Percentiles rank a stretch among this genome's conserved stretches.
Evolutionary conservation across 2,113 vertebrate species (phyloP).

Genomic region (Neolamprologus longior): DNA sequence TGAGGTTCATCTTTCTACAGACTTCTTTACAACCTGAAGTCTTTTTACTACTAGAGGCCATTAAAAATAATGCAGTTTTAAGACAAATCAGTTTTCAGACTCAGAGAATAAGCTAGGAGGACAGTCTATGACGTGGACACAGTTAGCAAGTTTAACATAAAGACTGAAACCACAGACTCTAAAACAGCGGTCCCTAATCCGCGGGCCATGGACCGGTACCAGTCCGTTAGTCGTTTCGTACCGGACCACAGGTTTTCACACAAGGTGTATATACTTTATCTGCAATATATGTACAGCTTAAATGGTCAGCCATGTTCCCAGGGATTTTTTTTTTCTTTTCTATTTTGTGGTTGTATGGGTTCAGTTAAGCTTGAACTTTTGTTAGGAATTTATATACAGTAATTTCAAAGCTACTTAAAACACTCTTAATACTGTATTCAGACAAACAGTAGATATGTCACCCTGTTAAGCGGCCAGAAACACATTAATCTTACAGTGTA

Average conservation of each 20-base stretch:
- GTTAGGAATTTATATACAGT: background rate
- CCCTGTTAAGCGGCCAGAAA: conserved; percentile 5
- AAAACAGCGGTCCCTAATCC: background rate
- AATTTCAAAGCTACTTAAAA: background rate
- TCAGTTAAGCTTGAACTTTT: background rate
- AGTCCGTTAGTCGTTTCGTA: background rate
- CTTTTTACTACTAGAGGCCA: background rate
- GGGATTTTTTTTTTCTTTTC: background rate
- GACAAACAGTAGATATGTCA: conserved; percentile 2
- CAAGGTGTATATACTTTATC: background rate
- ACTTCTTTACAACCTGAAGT: background rate
- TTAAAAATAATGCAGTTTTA: background rate
- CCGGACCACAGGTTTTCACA: background rate
- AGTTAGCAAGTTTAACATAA: background rate
- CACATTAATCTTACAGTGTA: conserved; percentile 26
- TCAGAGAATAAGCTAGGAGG: background rate
- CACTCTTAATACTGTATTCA: background rate
- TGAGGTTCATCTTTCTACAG: background rate
- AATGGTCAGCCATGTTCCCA: background rate
- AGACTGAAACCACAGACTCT: background rate
- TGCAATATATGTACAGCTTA: background rate
- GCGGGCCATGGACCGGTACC: background rate
- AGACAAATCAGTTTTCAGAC: background rate
- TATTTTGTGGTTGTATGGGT: background rate
- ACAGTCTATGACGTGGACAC: background rate